These are phyloP conservation scores for Premnoplex brunnescens DNA, from an alignment of 2,797 vertebrate species.

Conservation along the genomic window DNA sequence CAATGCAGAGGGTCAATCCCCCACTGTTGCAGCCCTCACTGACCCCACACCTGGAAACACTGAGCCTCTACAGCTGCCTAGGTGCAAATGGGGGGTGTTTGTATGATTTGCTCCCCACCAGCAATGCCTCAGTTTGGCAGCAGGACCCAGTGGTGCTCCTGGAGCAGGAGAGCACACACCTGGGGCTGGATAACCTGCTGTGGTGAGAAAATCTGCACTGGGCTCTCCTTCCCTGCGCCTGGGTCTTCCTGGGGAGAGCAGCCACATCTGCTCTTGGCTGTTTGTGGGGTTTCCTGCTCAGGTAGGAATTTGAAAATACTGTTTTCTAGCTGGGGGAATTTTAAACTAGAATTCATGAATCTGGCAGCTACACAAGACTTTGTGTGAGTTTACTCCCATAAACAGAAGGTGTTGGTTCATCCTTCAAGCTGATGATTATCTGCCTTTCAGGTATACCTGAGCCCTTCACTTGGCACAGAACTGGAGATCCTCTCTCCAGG, in stretches of 20 bases:
- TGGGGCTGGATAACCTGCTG: neutral
- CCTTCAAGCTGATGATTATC: neutral
- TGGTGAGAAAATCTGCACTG: neutral
- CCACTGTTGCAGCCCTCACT: neutral
- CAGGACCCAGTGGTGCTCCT: neutral
- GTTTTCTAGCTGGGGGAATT: neutral
- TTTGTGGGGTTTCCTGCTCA: neutral
- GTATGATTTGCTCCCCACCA: neutral
- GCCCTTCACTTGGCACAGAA: neutral
- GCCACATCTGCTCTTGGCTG: neutral
- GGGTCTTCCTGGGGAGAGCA: neutral
- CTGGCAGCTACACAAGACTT: neutral
- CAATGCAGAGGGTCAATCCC: fast-evolving
- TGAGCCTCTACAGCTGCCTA: neutral
- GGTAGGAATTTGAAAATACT: neutral
- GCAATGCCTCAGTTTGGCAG: neutral
- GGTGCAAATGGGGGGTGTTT: neutral
- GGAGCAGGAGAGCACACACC: neutral
- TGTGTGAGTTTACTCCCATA: neutral
- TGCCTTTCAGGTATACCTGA: neutral
- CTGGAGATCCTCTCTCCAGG: neutral
- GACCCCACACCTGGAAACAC: neutral
- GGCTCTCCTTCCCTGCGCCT: neutral
- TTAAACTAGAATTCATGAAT: neutral
- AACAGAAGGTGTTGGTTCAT: neutral